These are phyloP conservation scores for Alces alces DNA, from an alignment of 2,113 vertebrate species.

Conservation along the genomic window DNA sequence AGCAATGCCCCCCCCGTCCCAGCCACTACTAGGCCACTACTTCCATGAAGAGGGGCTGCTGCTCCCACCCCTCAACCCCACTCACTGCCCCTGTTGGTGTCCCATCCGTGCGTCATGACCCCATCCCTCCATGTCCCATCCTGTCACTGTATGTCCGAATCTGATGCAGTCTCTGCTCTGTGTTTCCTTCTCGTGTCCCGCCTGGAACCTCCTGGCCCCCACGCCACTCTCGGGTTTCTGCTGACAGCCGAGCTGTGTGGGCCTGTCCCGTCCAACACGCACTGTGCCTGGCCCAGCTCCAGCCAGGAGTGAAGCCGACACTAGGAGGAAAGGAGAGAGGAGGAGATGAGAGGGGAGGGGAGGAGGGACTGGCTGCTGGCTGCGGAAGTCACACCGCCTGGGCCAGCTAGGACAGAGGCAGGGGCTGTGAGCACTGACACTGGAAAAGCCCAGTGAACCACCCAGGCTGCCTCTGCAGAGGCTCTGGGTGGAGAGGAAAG, in stretches of 20 bases:
- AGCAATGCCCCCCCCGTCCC: neutral
- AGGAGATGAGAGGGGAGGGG: neutral
- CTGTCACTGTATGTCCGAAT: constrained; percentile 83
- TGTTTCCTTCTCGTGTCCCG: constrained; percentile 79
- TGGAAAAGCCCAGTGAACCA: neutral
- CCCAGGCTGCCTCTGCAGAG: neutral
- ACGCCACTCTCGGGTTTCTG: neutral
- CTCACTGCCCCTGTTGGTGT: constrained; percentile 83
- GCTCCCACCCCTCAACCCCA: constrained; percentile 54
- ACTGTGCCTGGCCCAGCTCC: neutral
- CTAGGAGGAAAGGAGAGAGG: neutral
- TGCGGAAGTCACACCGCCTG: neutral
- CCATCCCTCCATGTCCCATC: constrained; percentile 78
- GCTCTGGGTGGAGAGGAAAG: neutral
- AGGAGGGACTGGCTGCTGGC: neutral
- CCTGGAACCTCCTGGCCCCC: constrained; percentile 74
- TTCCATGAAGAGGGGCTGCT: neutral
- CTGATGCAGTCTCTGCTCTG: constrained; percentile 79
- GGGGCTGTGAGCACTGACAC: neutral
- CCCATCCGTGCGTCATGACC: constrained; percentile 78
- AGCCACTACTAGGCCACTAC: neutral
- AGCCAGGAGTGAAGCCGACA: neutral
- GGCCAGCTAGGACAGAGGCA: neutral
- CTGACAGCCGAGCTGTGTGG: constrained; percentile 13
- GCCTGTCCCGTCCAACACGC: neutral